Evolutionary conservation across 2,797 vertebrate genomes (phyloP).

Genomic region (Thaleichthys pacificus): DNA sequence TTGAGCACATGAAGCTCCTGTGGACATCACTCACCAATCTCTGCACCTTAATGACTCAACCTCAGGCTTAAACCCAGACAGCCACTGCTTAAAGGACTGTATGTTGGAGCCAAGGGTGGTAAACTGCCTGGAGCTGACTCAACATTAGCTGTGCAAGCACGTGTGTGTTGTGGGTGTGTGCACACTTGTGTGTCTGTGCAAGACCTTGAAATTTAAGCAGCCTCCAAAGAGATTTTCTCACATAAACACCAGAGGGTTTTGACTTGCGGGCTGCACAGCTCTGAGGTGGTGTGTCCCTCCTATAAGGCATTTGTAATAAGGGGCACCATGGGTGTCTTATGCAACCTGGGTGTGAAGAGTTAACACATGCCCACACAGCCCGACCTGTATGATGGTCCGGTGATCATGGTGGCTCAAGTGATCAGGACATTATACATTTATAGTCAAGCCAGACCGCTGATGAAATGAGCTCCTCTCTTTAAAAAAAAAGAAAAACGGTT

Average conservation of each 20-base stretch:
- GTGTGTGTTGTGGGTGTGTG: slow-evolving; percentile 8
- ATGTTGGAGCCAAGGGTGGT: slow-evolving; percentile 6
- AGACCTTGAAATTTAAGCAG: slow-evolving; percentile 43
- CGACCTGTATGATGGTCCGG: not conserved
- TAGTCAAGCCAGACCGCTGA: not conserved
- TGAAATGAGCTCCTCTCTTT: not conserved
- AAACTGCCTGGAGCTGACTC: slow-evolving; percentile 29
- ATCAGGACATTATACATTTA: not conserved
- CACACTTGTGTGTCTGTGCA: not conserved
- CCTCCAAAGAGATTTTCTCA: slow-evolving; percentile 36
- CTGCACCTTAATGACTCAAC: slow-evolving; percentile 10
- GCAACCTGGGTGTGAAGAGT: not conserved
- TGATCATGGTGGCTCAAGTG: not conserved
- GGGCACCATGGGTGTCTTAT: slow-evolving; percentile 29
- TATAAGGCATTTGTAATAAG: slow-evolving; percentile 28
- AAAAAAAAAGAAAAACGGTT: not conserved
- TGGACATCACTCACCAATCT: not conserved
- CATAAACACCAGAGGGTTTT: slow-evolving; percentile 35
- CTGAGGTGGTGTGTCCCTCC: slow-evolving; percentile 26
- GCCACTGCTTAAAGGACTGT: slow-evolving; percentile 11
- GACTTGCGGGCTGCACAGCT: slow-evolving; percentile 35
- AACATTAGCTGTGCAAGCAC: not conserved
- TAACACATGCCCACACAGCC: not conserved
- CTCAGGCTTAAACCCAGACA: slow-evolving; percentile 6
- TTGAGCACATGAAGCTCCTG: not conserved